Base-by-base conservation (phyloP, 2,888 invertebrate species). In the Ennomos quercinarius region DNA sequence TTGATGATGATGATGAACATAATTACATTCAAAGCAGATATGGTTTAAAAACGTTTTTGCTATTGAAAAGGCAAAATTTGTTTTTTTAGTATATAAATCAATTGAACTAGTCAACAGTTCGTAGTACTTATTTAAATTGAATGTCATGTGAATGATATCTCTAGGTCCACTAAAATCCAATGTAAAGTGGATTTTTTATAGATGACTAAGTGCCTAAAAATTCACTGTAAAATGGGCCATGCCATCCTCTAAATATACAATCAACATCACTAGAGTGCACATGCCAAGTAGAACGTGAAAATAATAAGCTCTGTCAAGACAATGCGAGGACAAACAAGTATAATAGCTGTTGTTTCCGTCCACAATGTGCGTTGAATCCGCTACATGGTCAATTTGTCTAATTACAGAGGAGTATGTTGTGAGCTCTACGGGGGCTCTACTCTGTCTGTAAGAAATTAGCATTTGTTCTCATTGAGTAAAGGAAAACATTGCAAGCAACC, bases 241-340 rank as follows among this genome's bases (percentile, higher is more conserved):
- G 17, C 17, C 1, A 17, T 3, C 17, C 17, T 17, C 17, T 17
- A 17, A 17, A 17, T 17, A 3, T 17, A 17, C 3, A 17, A 17
- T 17, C 17, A 17, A 17, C 3, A 17, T 17, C 17, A 17, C 17
- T 17, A 17, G 3, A 11, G 46, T 45, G n/a, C 40, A 49, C 39
- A 49, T 55, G 43, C 44, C 12, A 12, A 47, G 49, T 43, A 56
- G 35, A 48, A 54, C 27, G 49, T 49, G 43, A 59, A 63, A 61
- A 65, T 61, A 65, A 60, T 11, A 67, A 64, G 17, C 17, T 17
- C 61, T 64, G 63, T 64, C 57, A 59, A 64, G 64, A 64, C 66
- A 62, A 63, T 63, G 52, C 50, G 61, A 56, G 54, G 52, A 48
- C 57, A 58, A 63, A 67, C 64, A 63, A 64, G 56, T 59, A 17